phyloP scores from a whole-genome alignment of 2,797 vertebrate genomes.

The Gallirallus australis region DNA sequence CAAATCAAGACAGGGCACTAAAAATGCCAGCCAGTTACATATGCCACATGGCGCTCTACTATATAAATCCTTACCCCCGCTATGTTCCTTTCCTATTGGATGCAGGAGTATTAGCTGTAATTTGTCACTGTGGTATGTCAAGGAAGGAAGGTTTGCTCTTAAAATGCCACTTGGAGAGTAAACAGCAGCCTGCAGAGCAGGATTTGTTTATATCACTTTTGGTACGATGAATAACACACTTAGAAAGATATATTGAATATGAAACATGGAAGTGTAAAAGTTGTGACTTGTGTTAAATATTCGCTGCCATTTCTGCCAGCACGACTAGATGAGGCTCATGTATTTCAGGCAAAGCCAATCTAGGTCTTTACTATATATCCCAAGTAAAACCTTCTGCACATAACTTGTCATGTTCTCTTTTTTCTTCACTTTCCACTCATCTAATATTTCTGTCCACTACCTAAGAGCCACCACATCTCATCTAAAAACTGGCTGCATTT shows the following conservation, averaged over 20 bases:
- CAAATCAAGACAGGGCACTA: constrained; percentile 58
- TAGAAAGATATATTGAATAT: constrained; percentile 61
- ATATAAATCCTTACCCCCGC: constrained; percentile 41
- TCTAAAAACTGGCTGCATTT: background rate
- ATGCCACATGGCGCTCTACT: background rate
- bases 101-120: constrained; percentile 45
- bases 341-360: constrained; percentile 18
- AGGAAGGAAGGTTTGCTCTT: constrained; percentile 49
- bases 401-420: background rate
- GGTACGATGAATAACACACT: constrained; percentile 64
- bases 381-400: background rate
- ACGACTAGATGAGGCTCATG: background rate
- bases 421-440: background rate
- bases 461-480: background rate
- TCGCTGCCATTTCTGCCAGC: constrained; percentile 42
- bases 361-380: background rate
- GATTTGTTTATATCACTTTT: constrained; percentile 66
- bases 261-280: constrained; percentile 53
- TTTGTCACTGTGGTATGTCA: constrained; percentile 60
- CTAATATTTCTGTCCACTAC: background rate
- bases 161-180: constrained; percentile 68
- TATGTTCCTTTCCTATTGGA: background rate
- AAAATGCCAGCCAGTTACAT: constrained; percentile 61
- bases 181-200: constrained; percentile 61
- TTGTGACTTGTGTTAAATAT: constrained; percentile 61